Conservation (phyloP, 2,888 invertebrate species). For the Oeneis ivallda region DNA sequence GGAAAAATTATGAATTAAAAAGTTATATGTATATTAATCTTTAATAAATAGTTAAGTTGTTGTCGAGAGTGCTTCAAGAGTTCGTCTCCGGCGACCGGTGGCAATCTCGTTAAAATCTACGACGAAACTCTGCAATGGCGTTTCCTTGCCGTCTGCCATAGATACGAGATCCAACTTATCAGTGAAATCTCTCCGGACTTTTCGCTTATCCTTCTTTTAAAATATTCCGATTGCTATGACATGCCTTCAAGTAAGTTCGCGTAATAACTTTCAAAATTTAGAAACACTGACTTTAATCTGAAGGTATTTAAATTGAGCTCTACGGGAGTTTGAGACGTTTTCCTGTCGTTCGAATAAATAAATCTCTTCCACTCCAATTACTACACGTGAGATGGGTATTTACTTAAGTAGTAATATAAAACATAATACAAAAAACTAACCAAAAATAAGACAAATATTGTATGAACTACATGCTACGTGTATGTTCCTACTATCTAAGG, state of each 20-base stretch:
- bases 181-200: conserved; percentile 18
- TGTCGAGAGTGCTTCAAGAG: conserved; percentile 63
- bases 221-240: conserved; percentile 17
- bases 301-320: too few species aligned
- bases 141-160: conserved; percentile 47
- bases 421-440: too few species aligned
- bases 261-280: neutral
- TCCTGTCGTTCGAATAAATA: too few species aligned
- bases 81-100: conserved; percentile 64
- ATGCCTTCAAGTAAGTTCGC: neutral
- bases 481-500: too few species aligned
- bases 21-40: conserved; percentile 44
- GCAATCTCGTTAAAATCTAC: conserved; percentile 79
- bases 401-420: too few species aligned
- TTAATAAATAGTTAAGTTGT: conserved; percentile 77
- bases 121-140: conserved; percentile 63
- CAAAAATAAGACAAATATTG: too few species aligned
- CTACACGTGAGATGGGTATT: too few species aligned
- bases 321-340: too few species aligned
- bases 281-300: neutral
- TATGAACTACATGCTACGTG: too few species aligned
- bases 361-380: too few species aligned
- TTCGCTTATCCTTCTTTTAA: conserved; percentile 6
- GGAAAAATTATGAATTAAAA: neutral
- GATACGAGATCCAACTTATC: conserved; percentile 21